These are phyloP conservation scores for Zaprionus nigranus DNA, from an alignment of 1,140 invertebrate genomes.

Conservation along the genomic window DNA sequence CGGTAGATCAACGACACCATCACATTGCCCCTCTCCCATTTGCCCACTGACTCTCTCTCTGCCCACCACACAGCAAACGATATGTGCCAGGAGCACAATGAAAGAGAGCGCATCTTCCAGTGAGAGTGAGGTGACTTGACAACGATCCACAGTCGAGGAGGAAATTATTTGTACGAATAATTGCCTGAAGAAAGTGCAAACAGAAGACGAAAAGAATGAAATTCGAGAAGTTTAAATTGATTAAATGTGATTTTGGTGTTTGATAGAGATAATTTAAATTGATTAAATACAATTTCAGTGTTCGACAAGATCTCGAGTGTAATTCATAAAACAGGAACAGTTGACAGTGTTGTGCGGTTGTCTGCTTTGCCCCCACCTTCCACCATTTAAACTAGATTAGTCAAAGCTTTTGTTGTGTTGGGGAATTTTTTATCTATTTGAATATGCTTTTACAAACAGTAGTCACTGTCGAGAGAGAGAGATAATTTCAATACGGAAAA, in stretches of 20 bases:
- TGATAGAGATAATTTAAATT: not conserved
- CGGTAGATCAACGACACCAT: slow-evolving; percentile 42
- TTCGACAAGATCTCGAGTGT: not conserved
- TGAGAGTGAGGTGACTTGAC: slow-evolving; percentile 2
- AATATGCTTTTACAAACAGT: not conserved
- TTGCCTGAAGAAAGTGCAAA: slow-evolving; percentile 2
- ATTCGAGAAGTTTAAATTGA: not conserved
- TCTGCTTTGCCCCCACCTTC: not conserved
- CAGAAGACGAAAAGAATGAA: not conserved
- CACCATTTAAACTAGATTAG: not conserved
- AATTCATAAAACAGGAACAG: slow-evolving; percentile 20
- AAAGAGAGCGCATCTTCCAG: not conserved
- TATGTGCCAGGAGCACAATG: slow-evolving; percentile 12
- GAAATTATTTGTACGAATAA: slow-evolving; percentile 5
- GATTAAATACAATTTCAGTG: not conserved
- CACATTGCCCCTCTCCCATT: slow-evolving; percentile 3
- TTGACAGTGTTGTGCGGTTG: not conserved
- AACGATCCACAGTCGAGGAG: not conserved
- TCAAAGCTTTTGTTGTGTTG: slow-evolving; percentile 15
- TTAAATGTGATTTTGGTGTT: not conserved
- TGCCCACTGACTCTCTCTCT: not conserved
- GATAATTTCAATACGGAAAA: not conserved
- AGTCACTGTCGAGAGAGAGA: not conserved
- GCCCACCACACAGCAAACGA: not conserved
- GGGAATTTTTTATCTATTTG: slow-evolving; percentile 29